Evolutionary conservation across 2,888 invertebrate genomes (phyloP), one percentile per base, ranked within the genome.

Genomic region (Eristalis pertinax): DNA sequence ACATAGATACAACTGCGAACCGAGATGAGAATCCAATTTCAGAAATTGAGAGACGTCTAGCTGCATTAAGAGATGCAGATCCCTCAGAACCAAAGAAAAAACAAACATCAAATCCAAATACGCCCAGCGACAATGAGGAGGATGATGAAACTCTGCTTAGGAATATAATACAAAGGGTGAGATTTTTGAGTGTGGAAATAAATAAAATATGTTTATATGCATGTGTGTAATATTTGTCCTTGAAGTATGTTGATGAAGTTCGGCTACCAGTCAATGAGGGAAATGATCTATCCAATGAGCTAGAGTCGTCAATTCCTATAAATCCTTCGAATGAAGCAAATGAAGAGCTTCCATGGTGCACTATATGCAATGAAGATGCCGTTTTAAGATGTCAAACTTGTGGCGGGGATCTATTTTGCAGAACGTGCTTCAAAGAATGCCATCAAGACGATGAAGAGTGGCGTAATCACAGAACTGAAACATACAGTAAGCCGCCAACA

Each of bases 281-380:
- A 10, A 24, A 41, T 15, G 60, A 60, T 10, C 10, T 68, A 22
- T 79, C 76, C 29, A 90, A 93, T 15, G 93, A 93, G 82, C 88
- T 91, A n/a, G 88, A 93, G 77, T 75, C 87, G 5, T 88, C 90
- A 4, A 70, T 89, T 75, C 89, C 88, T n/a, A 19, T 24, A 43
- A 58, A 35, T 65, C 83, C 84, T 10, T 13, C 75, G 7, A 56
- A 65, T 64, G 72, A 78, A 13, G 77, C 92, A 13, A 89, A 90
- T 15, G 94, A 95, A 90, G 96, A 97, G 90, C 93, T 97, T 64
- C 96, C 96, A 4, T 97, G 96, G 94, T 98, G 98, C 93, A 96
- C 96, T 89, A 96, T 98, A 89, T 98, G 98, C 91, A 97, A 97
- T 92, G 96, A 96, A 91, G 96, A 97, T 93, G 97, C 97, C 1